Conservation (phyloP, 2,888 invertebrate species). For the Machimus atricapillus region DNA sequence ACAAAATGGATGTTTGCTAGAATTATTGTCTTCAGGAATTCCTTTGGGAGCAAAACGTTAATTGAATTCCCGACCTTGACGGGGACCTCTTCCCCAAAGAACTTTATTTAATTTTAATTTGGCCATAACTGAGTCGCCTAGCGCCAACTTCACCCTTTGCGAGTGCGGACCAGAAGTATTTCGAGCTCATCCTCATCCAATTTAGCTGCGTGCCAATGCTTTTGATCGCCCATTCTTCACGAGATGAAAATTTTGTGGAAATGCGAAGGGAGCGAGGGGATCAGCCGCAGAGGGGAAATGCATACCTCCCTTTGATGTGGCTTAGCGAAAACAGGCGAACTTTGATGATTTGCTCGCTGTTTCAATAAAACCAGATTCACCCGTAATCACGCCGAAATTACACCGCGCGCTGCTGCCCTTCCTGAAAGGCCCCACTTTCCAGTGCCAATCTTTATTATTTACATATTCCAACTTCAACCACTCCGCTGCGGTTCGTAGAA, state of each 20-base stretch:
- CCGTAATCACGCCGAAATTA: not conserved
- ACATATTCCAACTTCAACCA: not conserved
- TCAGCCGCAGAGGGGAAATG: not conserved
- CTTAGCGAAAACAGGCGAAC: not conserved
- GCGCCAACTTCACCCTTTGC: not conserved
- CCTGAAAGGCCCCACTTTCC: not conserved
- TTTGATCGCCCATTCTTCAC: not conserved
- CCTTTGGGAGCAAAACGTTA: not conserved
- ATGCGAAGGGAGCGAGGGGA: not conserved
- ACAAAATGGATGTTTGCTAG: not conserved
- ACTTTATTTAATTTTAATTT: not conserved
- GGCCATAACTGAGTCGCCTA: not conserved
- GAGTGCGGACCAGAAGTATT: not conserved
- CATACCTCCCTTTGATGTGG: not conserved
- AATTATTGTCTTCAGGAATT: not conserved
- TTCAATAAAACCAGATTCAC: not conserved
- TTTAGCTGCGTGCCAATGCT: not conserved
- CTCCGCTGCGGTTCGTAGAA: not conserved
- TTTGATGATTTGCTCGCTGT: not conserved
- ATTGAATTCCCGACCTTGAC: not conserved
- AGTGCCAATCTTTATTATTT: not conserved
- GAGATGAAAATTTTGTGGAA: not conserved
- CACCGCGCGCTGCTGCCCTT: not conserved
- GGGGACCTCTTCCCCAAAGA: not conserved
- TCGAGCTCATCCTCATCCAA: not conserved